Percentiles rank a stretch among this genome's conserved stretches.
phyloP scores from a whole-genome alignment of 2,888 invertebrate genomes.

The Nomada fucata region DNA sequence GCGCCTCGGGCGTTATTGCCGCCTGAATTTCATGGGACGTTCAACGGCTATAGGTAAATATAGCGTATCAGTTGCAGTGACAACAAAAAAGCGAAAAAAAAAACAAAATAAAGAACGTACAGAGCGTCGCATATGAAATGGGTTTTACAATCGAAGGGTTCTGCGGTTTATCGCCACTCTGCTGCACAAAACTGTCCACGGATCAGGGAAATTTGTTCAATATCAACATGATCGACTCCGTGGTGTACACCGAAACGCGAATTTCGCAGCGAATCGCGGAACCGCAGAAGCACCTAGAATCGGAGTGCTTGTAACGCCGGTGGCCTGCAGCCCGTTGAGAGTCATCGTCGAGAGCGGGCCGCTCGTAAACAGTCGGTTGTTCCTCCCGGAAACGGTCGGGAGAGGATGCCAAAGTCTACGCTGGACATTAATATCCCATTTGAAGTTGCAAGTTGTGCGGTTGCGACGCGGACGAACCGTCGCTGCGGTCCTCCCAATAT shows the following conservation, averaged over 20 bases:
- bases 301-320: constrained; percentile 39
- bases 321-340: constrained; percentile 53
- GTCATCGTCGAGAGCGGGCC: constrained; percentile 50
- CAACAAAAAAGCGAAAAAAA: too few species aligned
- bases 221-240: constrained; percentile 46
- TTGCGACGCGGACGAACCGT: constrained; percentile 41
- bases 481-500: constrained; percentile 37
- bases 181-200: too few species aligned
- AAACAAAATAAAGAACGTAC: too few species aligned
- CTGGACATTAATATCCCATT: constrained; percentile 81
- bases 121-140: too few species aligned
- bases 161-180: too few species aligned
- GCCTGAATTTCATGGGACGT: too few species aligned
- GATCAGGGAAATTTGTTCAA: constrained; percentile 25
- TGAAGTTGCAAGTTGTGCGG: constrained; percentile 80
- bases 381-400: constrained; percentile 52
- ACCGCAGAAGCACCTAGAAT: constrained; percentile 62
- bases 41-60: too few species aligned
- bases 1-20: too few species aligned
- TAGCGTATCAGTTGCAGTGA: too few species aligned
- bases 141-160: too few species aligned
- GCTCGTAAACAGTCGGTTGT: constrained; percentile 70
- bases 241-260: constrained; percentile 40
- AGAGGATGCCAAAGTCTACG: constrained; percentile 49
- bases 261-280: constrained; percentile 49